phyloP scores from a whole-genome alignment of 2,113 vertebrate species.

The Pelusios castaneus region DNA sequence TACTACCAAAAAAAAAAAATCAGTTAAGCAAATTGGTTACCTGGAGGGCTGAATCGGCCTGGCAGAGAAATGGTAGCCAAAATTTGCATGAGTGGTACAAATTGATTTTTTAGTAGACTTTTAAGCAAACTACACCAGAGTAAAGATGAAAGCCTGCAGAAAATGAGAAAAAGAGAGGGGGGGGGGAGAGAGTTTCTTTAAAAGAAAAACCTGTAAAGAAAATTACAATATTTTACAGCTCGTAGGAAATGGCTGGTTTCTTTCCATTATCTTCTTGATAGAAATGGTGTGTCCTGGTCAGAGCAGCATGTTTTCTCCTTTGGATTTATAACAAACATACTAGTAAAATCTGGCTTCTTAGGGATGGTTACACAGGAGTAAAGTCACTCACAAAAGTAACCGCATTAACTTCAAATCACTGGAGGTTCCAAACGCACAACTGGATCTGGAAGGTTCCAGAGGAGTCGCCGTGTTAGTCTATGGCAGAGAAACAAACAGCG shows the following conservation, averaged over 20 bases:
- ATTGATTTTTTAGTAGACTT: background rate
- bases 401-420: background rate
- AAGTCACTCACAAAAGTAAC: background rate
- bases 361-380: background rate
- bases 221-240: background rate
- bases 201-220: background rate
- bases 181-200: no score
- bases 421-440: background rate
- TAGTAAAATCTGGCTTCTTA: background rate
- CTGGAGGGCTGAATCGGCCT: background rate
- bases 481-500: no score
- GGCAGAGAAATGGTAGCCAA: background rate
- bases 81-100: background rate
- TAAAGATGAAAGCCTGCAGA: no score
- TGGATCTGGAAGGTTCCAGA: background rate
- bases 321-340: background rate
- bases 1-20: background rate
- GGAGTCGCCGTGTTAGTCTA: no score
- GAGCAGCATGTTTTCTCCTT: background rate
- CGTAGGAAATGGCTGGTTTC: background rate
- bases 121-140: background rate
- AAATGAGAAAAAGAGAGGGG: background rate
- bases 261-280: background rate
- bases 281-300: background rate
- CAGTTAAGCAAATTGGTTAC: background rate